These are phyloP conservation scores for Tyto alba DNA, from an alignment of 2,113 vertebrate species.

Conservation along the genomic window DNA sequence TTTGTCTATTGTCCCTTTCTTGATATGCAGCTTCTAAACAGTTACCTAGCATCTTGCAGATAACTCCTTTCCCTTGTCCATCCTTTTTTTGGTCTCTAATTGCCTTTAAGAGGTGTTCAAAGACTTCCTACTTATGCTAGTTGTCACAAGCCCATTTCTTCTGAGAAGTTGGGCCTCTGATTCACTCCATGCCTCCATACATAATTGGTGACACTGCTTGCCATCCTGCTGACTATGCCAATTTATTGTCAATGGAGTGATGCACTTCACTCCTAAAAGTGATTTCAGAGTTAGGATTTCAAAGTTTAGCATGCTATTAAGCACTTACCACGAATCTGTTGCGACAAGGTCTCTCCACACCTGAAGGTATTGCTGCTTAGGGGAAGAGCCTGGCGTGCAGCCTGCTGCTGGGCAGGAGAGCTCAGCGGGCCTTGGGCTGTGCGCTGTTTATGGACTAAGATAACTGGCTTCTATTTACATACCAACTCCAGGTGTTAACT, in stretches of 20 bases:
- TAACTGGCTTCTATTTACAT: too few relatives aligned
- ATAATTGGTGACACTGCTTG: not conserved
- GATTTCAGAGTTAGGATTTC: not conserved
- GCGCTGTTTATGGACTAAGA: too few relatives aligned
- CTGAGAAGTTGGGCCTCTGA: not conserved
- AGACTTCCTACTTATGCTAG: not conserved
- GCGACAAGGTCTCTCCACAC: not conserved
- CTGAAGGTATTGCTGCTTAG: too few relatives aligned
- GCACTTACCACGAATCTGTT: not conserved
- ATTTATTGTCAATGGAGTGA: not conserved
- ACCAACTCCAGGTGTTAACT: too few relatives aligned
- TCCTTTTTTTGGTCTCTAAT: not conserved
- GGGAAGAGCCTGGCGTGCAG: not conserved
- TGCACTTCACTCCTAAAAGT: too few relatives aligned
- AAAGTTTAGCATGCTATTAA: not conserved
- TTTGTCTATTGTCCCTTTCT: too few relatives aligned
- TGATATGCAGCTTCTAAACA: too few relatives aligned
- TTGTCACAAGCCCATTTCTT: not conserved
- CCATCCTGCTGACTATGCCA: too few relatives aligned
- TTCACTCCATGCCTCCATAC: not conserved
- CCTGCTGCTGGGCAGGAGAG: too few relatives aligned
- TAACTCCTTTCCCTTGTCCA: not conserved
- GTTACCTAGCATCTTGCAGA: not conserved
- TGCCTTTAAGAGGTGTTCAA: not conserved
- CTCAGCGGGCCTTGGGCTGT: too few relatives aligned